Percentiles rank a stretch among this genome's conserved stretches.
Evolutionary conservation across 2,113 vertebrate genomes (phyloP).

Genomic region (Charadrius vociferus): DNA sequence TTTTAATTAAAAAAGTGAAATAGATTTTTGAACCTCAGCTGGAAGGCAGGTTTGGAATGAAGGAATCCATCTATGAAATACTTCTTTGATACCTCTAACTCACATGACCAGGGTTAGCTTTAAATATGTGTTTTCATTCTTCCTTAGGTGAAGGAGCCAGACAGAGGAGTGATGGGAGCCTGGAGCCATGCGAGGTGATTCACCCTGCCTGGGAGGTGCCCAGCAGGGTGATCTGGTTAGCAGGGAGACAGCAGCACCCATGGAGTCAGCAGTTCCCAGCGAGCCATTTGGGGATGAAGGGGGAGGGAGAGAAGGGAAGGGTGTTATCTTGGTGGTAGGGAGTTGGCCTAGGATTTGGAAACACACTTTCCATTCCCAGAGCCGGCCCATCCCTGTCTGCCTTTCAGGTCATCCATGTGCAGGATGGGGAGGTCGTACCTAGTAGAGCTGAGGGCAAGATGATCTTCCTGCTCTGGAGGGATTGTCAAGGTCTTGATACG

Average conservation of each 20-base stretch:
- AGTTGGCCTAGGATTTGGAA: not conserved
- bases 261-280: not conserved
- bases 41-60: not conserved
- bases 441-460: not conserved
- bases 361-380: not conserved
- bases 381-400: not conserved
- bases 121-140: not conserved
- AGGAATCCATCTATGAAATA: not conserved
- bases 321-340: not conserved
- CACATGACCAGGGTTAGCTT: not conserved
- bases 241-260: not conserved
- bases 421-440: not conserved
- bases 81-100: not conserved
- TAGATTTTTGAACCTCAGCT: not conserved
- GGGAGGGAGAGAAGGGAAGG: not conserved
- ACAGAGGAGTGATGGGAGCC: not conserved
- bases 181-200: rapidly evolving
- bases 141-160: not conserved
- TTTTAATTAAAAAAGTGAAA: not conserved
- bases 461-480: not conserved
- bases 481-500: not conserved
- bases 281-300: not conserved
- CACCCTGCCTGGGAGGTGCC: not conserved
- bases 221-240: not conserved
- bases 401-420: not conserved